Evolutionary conservation across 2,113 vertebrate species (phyloP).

Genomic region (Hystrix brachyura): DNA sequence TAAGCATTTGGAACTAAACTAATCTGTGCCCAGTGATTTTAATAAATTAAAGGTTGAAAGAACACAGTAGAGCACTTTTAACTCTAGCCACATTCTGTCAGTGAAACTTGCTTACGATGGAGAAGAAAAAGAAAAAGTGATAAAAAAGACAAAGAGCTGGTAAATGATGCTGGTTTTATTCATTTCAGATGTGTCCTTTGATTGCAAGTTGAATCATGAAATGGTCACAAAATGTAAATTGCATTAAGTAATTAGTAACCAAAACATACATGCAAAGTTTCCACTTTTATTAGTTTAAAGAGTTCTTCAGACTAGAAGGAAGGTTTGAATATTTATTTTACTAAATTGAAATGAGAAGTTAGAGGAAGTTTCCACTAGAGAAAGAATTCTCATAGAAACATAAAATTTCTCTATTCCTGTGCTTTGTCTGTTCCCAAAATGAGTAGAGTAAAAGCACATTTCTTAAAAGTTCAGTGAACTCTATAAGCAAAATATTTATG

Average conservation of each 20-base stretch:
- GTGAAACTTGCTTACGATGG: conserved; percentile 37
- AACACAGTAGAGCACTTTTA: background rate
- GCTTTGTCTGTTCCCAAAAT: background rate
- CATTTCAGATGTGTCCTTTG: background rate
- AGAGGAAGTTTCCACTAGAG: background rate
- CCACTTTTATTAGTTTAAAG: conserved; percentile 48
- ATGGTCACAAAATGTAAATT: background rate
- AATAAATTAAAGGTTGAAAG: conserved; percentile 70
- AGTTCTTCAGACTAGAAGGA: background rate
- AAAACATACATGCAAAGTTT: conserved; percentile 25
- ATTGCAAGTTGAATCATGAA: conserved; percentile 43
- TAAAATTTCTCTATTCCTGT: background rate
- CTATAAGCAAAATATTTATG: background rate
- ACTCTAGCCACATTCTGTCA: conserved; percentile 45
- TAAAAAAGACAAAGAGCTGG: background rate
- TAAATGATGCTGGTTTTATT: background rate
- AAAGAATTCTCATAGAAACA: background rate
- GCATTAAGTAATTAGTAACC: background rate
- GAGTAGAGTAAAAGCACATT: background rate
- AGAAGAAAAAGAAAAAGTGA: background rate
- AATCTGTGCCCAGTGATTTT: conserved; percentile 66
- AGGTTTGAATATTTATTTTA: conserved; percentile 22
- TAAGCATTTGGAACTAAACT: conserved; percentile 80
- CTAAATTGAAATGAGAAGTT: background rate
- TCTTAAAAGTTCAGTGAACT: background rate